Percentiles rank a stretch among this genome's conserved stretches.
Conservation (phyloP, 2,888 invertebrate genomes). For the Dascillus cervinus region DNA sequence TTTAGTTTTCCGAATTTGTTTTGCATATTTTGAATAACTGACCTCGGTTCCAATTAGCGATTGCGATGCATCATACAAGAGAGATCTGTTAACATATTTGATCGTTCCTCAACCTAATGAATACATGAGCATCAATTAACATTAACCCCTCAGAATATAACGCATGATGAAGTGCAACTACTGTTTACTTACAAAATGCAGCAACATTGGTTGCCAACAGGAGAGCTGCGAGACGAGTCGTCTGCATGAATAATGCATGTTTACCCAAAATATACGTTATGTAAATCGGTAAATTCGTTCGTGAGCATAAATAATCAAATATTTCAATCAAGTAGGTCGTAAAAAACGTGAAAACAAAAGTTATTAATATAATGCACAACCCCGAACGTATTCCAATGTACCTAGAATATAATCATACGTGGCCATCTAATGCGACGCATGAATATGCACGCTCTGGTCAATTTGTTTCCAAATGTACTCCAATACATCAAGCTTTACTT, state of each 20-base stretch:
- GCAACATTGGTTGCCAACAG: constrained; percentile 2
- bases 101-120: constrained; percentile 25
- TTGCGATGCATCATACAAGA: constrained; percentile 19
- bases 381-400: constrained; percentile 8
- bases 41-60: constrained; percentile 24
- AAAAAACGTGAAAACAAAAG: too few species aligned
- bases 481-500: constrained; percentile 39
- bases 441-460: constrained; percentile 27
- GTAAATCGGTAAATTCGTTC: too few species aligned
- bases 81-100: too few species aligned
- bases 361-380: constrained; percentile 6
- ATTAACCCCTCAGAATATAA: constrained; percentile 16
- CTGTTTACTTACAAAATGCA: constrained; percentile 9
- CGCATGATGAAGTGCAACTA: constrained; percentile 7
- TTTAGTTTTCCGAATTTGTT: constrained; percentile 1
- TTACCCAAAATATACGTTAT: too few species aligned
- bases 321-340: too few species aligned
- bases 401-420: constrained; percentile 24
- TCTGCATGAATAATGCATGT: too few species aligned
- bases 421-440: constrained; percentile 24
- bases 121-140: constrained; percentile 28
- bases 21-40: not conserved
- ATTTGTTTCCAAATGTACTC: constrained; percentile 35
- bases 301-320: too few species aligned
- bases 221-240: too few species aligned